Evolutionary conservation across 2,797 vertebrate genomes (phyloP), one percentile per base, ranked within the genome.

Genomic region (Sebastes kiyomatsui): DNA sequence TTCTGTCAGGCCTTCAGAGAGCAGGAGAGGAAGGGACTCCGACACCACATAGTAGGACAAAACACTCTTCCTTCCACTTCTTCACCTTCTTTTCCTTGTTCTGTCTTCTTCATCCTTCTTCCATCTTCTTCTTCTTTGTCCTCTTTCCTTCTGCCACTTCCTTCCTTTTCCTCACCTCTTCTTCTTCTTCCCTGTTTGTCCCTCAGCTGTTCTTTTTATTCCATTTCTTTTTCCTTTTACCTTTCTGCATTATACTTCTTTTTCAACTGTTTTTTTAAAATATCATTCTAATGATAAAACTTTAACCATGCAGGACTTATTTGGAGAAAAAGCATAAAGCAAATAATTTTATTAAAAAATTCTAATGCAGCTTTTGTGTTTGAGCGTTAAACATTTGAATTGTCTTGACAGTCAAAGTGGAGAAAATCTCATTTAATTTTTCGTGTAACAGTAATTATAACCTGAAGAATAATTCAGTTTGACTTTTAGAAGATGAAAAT

Each of bases 1-100:
- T 99, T 98, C 95, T 93, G 96, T 28, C 96, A 95, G 77, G 85
- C 91, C 0, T 98, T 97, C 90, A 97, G 96, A 83, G 97, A 97
- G 42, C 97, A 97, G 5, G 97, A 99, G 91, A 96, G 97, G 74
- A 99, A 97, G 91, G 97, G 97, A 75, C 96, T 99, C 1, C 95
- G 97, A 4, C 97, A 99, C 85, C 97, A 98, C 94, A 99, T 99
- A 89, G 98, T 99, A 90, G 5, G 91, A 72, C 8, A 0, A 20
- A 10, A n/a, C 49, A 52, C 49, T 2, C 49, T n/a, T n/a, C 49
- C 20, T n/a, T 20, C 12, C 8, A 2, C 27, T n/a, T 9, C 4
- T 12, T 30, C 5, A 9, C 23, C 4, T 32, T 33, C 23, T 2
- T 14, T n/a, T 52, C 49, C 49, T 52, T 52, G 7, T 10, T n/a